Percentiles rank a stretch among this genome's conserved stretches.
phyloP scores from a whole-genome alignment of 2,113 vertebrate genomes.

The Corapipo altera region DNA sequence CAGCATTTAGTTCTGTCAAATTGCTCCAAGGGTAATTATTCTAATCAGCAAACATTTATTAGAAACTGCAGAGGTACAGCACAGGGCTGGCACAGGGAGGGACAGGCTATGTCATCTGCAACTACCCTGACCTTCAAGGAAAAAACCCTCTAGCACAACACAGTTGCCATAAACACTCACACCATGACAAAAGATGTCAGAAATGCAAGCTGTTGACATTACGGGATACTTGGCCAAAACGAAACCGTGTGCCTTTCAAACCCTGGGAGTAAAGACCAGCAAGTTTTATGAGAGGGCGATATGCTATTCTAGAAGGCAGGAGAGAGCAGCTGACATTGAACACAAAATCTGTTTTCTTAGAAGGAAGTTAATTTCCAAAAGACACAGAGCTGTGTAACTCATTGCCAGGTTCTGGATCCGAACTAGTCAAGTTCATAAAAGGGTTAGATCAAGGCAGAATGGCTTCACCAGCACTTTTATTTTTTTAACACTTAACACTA shows the following conservation, averaged over 20 bases:
- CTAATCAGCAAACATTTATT: not conserved
- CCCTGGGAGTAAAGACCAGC: not conserved
- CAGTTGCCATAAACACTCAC: not conserved
- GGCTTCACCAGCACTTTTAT: not conserved
- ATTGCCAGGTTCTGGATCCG: not conserved
- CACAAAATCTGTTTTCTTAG: not conserved
- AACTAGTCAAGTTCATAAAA: not conserved
- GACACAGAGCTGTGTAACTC: not conserved
- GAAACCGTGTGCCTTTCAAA: not conserved
- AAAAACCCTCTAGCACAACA: not conserved
- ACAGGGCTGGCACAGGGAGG: not conserved
- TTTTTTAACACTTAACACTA: not conserved
- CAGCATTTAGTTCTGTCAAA: not conserved
- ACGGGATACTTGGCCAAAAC: not conserved
- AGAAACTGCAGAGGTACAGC: not conserved
- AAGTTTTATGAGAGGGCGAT: not conserved
- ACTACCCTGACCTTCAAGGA: constrained; percentile 9
- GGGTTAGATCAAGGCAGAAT: not conserved
- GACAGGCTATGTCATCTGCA: not conserved
- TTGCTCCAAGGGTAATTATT: not conserved
- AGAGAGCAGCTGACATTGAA: not conserved
- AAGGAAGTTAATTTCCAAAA: not conserved
- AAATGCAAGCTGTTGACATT: not conserved
- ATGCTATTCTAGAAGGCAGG: not conserved
- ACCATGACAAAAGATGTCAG: constrained; percentile 30